Evolutionary conservation across 1,140 invertebrate genomes (phyloP), one percentile per base, ranked within the genome.

Genomic region (Eumaeus atala): DNA sequence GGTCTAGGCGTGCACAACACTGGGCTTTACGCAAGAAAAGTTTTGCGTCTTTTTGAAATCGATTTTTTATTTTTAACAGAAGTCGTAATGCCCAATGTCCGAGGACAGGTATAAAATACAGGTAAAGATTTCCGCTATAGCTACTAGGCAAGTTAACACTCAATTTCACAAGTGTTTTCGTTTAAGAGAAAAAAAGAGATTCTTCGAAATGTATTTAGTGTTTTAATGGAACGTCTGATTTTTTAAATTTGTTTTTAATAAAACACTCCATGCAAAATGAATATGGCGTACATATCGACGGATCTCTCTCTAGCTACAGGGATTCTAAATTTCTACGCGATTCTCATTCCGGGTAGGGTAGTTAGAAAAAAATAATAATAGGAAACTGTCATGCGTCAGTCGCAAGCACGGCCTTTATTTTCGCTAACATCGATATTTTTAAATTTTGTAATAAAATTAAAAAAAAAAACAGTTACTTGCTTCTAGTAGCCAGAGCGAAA

Each of bases 401-500:
- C 67, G 59, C 65, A 84, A 85, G 80, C 78, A 70, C 70, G 71
- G 64, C 58, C 59, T 52, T 56, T 60, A 38, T 50, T 54, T 70
- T 62, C 62, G 53, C 79, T 83, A 85, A 83, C 77, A 83, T 59
- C 68, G 69, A 69, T 40, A 57, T 40, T 54, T 61, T 40, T 35
- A 61, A 65, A 65, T 56, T 28, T 28, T 28, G 21, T 28, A 63
- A 49, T 52, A 58, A 68, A 62, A 66, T 5, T 18, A 9, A 16
- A 74, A 72, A 69, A 54, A 51, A 65, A 68, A 64, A 61, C 64
- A 77, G 66, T 85, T 83, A 86, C 83, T 86, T 86, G 83, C 81
- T 84, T 83, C 83, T 86, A 84, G 83, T 86, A 86, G 83, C 81
- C 77, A 86, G 74, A 84, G 81, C 83, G 83, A 86, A 83, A 84